Base-by-base conservation (phyloP, 2,113 vertebrate genomes). In the Melanotaenia duboulayi region DNA sequence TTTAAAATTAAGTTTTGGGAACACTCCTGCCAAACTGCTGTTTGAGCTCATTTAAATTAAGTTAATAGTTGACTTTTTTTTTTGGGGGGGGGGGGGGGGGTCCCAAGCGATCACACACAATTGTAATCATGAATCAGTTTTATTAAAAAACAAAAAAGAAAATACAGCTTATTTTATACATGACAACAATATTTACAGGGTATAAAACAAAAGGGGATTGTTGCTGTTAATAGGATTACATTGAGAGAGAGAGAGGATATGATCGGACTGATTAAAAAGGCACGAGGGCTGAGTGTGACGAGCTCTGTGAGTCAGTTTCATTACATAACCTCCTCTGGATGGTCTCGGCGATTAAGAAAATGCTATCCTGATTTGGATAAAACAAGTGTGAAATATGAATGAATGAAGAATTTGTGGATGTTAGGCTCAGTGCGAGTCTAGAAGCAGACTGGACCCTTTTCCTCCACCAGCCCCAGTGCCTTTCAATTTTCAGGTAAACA, bases 181-280 rank as follows among this genome's bases (percentile, higher is more conserved):
- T 54, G 64, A 82, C 67, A 67, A 82, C 37, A 24, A 86, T 91
- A 93, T 93, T 86, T 93, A 94, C 93, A 92, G 70, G 60, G 79
- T 87, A 87, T 62, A 91, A 89, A 92, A 91, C 67, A 52, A 82
- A 76, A 66, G 69, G 64, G 74, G 54, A 60, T 76, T 24, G 64
- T n/a, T 62, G 59, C 20, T 63, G 50, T 67, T 58, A 19, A 71
- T 44, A 62, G 58, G n/a, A 49, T 48, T 70, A 52, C 49, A 52
- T n/a, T 3, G 42, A 67, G 32, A 58, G 40, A 67, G 32, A 58
- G 40, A n/a, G n/a, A 20, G 54, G 61, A 56, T 56, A 62, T 42
- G 65, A 81, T 65, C 7, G 2, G 28, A 24, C 2, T 22, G 2
- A 64, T 63, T 58, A 14, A 32, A 83, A 90, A 92, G 87, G 87